Base-by-base conservation (phyloP, 1,140 invertebrate species). In the Drosophila equinoxialis region DNA sequence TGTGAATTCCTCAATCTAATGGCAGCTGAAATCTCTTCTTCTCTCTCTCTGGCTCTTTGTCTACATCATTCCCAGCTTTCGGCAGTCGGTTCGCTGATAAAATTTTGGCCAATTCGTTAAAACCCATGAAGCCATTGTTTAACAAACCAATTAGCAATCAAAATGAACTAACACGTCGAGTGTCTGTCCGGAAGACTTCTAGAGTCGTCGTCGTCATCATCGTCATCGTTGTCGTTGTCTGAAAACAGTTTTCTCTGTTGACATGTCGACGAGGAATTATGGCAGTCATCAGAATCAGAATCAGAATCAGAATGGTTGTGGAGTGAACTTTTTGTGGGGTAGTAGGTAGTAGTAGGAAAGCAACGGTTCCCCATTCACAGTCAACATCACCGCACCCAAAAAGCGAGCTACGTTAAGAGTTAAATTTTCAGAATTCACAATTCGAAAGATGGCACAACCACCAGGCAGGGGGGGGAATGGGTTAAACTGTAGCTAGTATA, bases 121-220 rank as follows among this genome's bases (percentile, higher is more conserved):
- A 84, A 90, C 59, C 71, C 79, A 71, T 68, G 74, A 73, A 71
- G 77, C 74, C 83, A 90, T 90, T 90, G 87, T 90, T 90, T 90
- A 90, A 87, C 87, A 90, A 90, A 90, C 87, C 87, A 90, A 90
- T 90, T 90, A 90, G 87, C 87, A 90, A 90, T 90, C 87, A 90
- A 87, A 90, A 90, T 90, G 87, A 90, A 84, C 87, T 90, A 90
- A 90, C 87, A 90, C 83, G 45, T 68, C 72, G 64, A 51, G 45
- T 33, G 54, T 74, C 65, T 51, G 55, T 35, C 57, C 48, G n/a
- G 39, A 20, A 8, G 2, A 51, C 45, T 51, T 20, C 45, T 51
- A 51, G 45, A 51, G 45, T 51, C 17, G 45, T 39, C 37, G 37
- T 11, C 11, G 37, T 39, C 35, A 6, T 30, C 37, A 7, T 11